phyloP scores from a whole-genome alignment of 2,113 vertebrate species.

The Craseonycteris thonglongyai region DNA sequence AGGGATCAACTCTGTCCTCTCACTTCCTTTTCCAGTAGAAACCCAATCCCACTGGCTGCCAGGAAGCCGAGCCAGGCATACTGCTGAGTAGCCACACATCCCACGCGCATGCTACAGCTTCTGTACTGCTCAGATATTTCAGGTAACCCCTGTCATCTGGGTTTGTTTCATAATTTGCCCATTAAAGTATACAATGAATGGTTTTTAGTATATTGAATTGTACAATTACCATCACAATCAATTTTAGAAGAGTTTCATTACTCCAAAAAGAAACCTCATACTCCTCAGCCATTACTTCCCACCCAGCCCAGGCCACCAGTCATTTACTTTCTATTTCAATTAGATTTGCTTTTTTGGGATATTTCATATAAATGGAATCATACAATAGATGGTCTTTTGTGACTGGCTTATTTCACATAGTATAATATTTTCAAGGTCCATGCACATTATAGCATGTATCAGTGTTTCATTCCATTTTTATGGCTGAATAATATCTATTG shows the following conservation, averaged over 20 bases:
- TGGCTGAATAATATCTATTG: not conserved
- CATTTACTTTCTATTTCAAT: not conserved
- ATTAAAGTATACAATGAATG: not conserved
- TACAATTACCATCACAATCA: not conserved
- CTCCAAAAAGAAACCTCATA: not conserved
- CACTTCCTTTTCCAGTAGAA: not conserved
- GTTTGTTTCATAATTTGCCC: not conserved
- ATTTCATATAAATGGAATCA: not conserved
- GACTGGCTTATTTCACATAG: not conserved
- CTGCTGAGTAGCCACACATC: not conserved
- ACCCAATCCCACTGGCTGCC: not conserved
- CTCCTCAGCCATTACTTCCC: not conserved
- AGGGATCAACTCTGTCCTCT: not conserved
- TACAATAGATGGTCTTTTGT: not conserved
- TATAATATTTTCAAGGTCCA: not conserved
- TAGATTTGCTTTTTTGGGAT: not conserved
- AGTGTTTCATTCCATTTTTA: not conserved
- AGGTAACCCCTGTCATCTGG: not conserved
- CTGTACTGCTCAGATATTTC: not conserved
- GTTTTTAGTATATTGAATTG: not conserved
- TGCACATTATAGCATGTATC: not conserved
- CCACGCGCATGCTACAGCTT: rapidly evolving
- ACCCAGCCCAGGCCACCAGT: not conserved
- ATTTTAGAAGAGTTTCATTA: not conserved
- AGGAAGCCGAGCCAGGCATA: not conserved